Evolutionary conservation across 37 sponge, comb jelly and placozoan genomes (phyloP), one percentile per base, ranked within the genome.

Genomic region (Tethya wilhelma): DNA sequence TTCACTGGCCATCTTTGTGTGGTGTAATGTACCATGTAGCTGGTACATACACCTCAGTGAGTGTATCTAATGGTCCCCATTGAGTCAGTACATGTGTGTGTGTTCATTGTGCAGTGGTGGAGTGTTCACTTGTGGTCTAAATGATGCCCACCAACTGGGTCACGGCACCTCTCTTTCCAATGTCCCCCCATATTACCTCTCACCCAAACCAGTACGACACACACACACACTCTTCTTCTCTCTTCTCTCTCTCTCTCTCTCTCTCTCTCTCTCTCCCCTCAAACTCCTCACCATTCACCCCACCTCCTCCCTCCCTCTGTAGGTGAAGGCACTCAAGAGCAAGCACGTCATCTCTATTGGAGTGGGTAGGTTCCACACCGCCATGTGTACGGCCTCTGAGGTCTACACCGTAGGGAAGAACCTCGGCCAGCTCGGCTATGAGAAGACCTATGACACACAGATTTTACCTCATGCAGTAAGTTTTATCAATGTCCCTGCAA

Each of bases 61-160:
- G n/a, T n/a, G n/a, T n/a, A n/a, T n/a, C n/a, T n/a, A n/a, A n/a
- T n/a, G n/a, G n/a, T n/a, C n/a, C n/a, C n/a, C n/a, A n/a, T n/a
- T n/a, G n/a, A n/a, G n/a, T n/a, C n/a, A n/a, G n/a, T n/a, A n/a
- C n/a, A n/a, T n/a, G n/a, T n/a, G n/a, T n/a, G n/a, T n/a, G n/a
- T n/a, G 17, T 17, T 49, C 17, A 20, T 11, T 25, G 17, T 71
- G 46, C 58, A 91, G 90, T 78, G 95, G 95, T 7, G 49, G 41
- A 31, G 89, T 94, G 44, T 93, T 79, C 68, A 85, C 97, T 1
- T 96, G 94, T 91, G 97, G 97, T 29, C 41, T 90, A 31, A 96
- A 96, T 94, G 94, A 91, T 38, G 86, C 77, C 37, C 79, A 85
- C 32, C 97, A 96, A 69, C 84, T 96, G 23, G 97, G 94, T 8